Percentiles rank a stretch among this genome's conserved stretches.
phyloP scores from a whole-genome alignment of 1,140 invertebrate species.

The Stenopsyche tienmushanensis region DNA sequence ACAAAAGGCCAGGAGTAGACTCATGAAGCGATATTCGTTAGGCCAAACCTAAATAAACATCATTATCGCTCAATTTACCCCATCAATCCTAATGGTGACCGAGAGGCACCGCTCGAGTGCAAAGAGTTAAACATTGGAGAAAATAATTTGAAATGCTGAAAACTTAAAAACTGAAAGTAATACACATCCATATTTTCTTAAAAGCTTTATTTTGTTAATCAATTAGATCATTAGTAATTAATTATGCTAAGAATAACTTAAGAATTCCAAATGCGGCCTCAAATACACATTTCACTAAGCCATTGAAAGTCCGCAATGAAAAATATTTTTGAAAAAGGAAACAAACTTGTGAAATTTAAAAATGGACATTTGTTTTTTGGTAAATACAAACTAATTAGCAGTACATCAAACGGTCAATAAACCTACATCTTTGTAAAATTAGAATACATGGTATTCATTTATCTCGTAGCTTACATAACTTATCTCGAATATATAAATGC shows the following conservation, averaged over 20 bases:
- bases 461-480: constrained; percentile 17
- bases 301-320: background rate
- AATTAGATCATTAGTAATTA: constrained; percentile 39
- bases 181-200: too few species aligned
- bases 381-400: too few species aligned
- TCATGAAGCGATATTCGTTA: too few species aligned
- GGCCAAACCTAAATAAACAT: too few species aligned
- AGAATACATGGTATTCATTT: constrained; percentile 20
- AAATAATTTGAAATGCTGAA: background rate
- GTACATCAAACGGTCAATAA: background rate
- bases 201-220: constrained; percentile 38
- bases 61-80: too few species aligned
- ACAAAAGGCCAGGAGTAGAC: too few species aligned
- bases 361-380: too few species aligned
- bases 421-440: background rate
- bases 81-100: too few species aligned
- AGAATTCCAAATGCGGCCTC: background rate
- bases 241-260: constrained; percentile 16
- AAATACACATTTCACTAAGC: background rate
- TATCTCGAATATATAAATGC: constrained; percentile 14
- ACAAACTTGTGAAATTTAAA: too few species aligned
- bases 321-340: background rate
- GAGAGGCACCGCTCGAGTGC: too few species aligned
- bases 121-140: too few species aligned
- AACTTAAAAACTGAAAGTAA: too few species aligned